These are phyloP conservation scores for Amniataba percoides DNA, from an alignment of 2,797 vertebrate species.

Conservation along the genomic window DNA sequence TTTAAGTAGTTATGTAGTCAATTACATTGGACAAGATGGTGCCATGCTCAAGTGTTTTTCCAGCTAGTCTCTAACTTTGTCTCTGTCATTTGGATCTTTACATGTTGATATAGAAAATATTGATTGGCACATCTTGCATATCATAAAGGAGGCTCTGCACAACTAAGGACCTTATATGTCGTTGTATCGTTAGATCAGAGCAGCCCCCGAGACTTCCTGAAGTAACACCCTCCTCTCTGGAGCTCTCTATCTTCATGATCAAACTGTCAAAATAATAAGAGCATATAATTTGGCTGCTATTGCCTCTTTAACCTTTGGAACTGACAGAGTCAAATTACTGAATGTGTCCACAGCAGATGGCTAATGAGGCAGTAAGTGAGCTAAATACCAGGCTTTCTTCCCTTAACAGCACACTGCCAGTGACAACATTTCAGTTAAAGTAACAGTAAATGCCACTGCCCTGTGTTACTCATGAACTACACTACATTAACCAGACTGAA, in stretches of 20 bases:
- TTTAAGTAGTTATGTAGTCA: not conserved
- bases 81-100: not conserved
- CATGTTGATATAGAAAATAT: not conserved
- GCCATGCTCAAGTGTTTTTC: no score
- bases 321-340: constrained; percentile 22
- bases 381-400: constrained; percentile 47
- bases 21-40: not conserved
- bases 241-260: constrained; percentile 13
- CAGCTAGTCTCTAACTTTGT: not conserved
- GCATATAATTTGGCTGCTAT: constrained; percentile 26
- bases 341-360: constrained; percentile 51
- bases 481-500: constrained; percentile 18
- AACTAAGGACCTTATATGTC: not conserved
- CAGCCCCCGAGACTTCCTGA: constrained; percentile 15
- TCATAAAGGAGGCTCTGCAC: not conserved
- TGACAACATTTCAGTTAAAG: constrained; percentile 27
- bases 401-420: constrained; percentile 3
- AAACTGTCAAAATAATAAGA: constrained; percentile 34
- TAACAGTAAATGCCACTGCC: constrained; percentile 25
- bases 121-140: not conserved
- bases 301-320: constrained; percentile 34
- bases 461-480: not conserved
- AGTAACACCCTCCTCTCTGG: constrained; percentile 15
- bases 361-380: constrained; percentile 47
- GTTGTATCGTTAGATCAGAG: constrained; percentile 2